Conservation (phyloP, 1,140 invertebrate genomes). For the Piezodorus guildinii region DNA sequence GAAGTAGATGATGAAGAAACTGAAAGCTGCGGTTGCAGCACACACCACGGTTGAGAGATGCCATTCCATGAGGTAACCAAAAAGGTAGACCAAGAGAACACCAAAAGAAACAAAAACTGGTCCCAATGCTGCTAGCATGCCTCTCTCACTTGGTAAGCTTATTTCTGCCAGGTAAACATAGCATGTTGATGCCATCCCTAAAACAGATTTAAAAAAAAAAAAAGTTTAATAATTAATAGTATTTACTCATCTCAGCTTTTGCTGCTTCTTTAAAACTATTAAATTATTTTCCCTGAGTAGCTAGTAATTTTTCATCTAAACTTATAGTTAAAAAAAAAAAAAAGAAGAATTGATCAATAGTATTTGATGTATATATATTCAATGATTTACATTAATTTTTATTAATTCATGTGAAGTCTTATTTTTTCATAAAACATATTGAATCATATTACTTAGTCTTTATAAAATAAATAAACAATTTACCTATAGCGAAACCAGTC, state of each 20-base stretch:
- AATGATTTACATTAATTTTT: no score
- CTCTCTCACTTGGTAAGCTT: slow-evolving; percentile 31
- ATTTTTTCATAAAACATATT: no score
- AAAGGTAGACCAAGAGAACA: slow-evolving; percentile 38
- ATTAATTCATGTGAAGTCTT: no score
- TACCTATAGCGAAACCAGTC: slow-evolving; percentile 31
- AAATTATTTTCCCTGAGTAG: no score
- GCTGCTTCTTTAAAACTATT: no score
- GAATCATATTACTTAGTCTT: no score
- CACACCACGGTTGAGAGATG: slow-evolving; percentile 29
- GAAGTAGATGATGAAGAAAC: slow-evolving; percentile 43
- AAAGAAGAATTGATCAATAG: not conserved
- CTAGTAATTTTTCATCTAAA: no score
- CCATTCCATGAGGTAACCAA: slow-evolving; percentile 37
- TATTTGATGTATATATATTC: no score
- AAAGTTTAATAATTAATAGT: no score
- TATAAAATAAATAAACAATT: not conserved
- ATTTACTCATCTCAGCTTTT: no score
- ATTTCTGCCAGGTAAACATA: slow-evolving; percentile 34
- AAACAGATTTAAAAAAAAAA: slow-evolving; percentile 10
- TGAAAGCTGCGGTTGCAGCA: slow-evolving; percentile 26
- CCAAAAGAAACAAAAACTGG: slow-evolving; percentile 42
- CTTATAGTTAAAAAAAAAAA: slow-evolving; percentile 2
- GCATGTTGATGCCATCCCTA: slow-evolving; percentile 33
- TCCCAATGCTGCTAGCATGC: slow-evolving; percentile 32